Evolutionary conservation across 2,113 vertebrate species (phyloP).

Genomic region (Poeciliopsis occidentalis): DNA sequence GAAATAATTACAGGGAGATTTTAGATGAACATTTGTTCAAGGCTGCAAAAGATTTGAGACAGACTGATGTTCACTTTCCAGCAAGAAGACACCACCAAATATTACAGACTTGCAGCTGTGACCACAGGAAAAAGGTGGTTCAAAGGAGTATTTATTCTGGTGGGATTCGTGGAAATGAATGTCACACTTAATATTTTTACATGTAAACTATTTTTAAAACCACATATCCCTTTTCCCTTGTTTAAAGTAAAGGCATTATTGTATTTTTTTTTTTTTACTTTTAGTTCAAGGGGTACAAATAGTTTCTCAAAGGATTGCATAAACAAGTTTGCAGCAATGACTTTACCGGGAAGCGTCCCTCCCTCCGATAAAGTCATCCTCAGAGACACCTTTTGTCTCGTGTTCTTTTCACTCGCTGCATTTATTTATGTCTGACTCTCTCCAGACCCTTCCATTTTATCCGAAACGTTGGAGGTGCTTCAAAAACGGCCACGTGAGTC

Average conservation of each 20-base stretch:
- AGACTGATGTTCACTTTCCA: neutral
- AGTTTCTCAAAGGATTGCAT: neutral
- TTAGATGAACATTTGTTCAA: neutral
- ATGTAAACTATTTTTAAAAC: neutral
- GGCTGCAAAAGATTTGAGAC: neutral
- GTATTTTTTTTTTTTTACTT: too few species aligned
- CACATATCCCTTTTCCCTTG: neutral
- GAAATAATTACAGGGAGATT: too few species aligned
- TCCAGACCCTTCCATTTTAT: constrained; percentile 43
- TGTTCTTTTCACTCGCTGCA: neutral
- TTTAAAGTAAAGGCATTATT: neutral
- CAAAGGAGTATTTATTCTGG: neutral
- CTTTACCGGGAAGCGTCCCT: neutral
- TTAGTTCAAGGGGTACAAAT: too few species aligned
- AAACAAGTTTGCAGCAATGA: neutral
- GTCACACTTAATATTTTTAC: neutral
- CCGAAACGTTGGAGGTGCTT: constrained; percentile 22
- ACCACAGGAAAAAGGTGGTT: neutral
- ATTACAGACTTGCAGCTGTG: neutral
- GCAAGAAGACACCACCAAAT: neutral
- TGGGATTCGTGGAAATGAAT: neutral
- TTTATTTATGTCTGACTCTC: constrained; percentile 14
- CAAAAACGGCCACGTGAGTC: constrained; percentile 21
- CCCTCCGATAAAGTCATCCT: neutral
- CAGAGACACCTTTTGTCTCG: neutral